Evolutionary conservation across 2,888 invertebrate genomes (phyloP).

Genomic region (Synanthedon myopaeformis): DNA sequence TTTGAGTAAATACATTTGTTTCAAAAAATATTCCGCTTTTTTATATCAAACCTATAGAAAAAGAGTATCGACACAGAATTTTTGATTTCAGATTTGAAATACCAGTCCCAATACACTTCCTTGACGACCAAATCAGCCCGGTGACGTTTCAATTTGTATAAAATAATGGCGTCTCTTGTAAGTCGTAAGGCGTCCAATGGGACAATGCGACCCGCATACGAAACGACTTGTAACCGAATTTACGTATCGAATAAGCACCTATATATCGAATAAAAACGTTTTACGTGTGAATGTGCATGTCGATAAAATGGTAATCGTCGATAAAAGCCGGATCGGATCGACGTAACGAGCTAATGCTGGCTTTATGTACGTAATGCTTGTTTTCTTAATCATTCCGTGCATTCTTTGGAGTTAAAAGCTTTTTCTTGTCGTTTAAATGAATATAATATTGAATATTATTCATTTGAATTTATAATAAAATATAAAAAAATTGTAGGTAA

Average conservation of each 20-base stretch:
- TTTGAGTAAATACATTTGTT: no score
- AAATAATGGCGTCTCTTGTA: slow-evolving; percentile 35
- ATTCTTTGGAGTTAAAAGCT: not conserved
- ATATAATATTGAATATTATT: no score
- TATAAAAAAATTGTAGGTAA: no score
- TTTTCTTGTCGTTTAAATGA: not conserved
- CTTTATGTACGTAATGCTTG: no score
- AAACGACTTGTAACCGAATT: slow-evolving; percentile 14
- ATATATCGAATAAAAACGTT: slow-evolving; percentile 6
- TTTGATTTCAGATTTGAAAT: no score
- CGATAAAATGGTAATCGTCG: not conserved
- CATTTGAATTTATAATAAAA: no score
- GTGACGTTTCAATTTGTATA: slow-evolving; percentile 49
- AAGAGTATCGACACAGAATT: no score
- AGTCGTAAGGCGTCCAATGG: slow-evolving; percentile 22
- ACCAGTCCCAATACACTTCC: no score
- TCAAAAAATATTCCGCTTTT: no score
- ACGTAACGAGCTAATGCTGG: not conserved
- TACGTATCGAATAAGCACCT: slow-evolving; percentile 4
- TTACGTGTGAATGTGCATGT: slow-evolving; percentile 5
- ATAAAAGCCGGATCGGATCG: not conserved
- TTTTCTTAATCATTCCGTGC: not conserved
- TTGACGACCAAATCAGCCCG: slow-evolving; percentile 21
- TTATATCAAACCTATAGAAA: no score
- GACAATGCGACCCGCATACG: slow-evolving; percentile 21